Evolutionary conservation across 2,797 vertebrate species (phyloP).

Genomic region (Manis crassicaudata): DNA sequence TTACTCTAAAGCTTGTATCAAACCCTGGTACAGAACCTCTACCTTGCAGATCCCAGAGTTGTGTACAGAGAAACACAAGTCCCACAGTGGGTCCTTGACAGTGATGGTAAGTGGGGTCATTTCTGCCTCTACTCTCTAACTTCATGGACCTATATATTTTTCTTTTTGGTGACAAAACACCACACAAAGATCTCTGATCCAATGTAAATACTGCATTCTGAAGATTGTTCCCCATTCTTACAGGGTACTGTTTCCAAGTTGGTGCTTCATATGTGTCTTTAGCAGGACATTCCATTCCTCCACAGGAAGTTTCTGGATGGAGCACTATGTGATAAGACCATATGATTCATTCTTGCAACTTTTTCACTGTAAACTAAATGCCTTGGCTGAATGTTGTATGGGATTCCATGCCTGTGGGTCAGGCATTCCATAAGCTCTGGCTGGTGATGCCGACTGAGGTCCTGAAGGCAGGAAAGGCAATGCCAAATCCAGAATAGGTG

Average conservation of each 20-base stretch:
- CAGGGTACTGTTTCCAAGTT: neutral
- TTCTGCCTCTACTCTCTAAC: neutral
- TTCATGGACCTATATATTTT: neutral
- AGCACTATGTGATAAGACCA: neutral
- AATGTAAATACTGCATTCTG: neutral
- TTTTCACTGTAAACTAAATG: slow-evolving; percentile 17
- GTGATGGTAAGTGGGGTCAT: neutral
- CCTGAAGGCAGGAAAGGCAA: neutral
- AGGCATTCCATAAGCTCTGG: neutral
- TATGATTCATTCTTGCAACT: neutral
- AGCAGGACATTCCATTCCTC: neutral
- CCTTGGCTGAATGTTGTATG: neutral
- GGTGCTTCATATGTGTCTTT: neutral
- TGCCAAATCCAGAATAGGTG: neutral
- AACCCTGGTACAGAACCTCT: neutral
- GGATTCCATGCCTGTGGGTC: neutral
- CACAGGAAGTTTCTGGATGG: neutral
- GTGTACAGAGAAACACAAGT: neutral
- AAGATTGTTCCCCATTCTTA: neutral
- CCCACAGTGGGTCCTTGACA: neutral
- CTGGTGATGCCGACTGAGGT: neutral
- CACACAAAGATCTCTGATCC: neutral
- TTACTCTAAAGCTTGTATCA: neutral
- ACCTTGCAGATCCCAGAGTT: neutral
- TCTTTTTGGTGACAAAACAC: neutral